phyloP scores from a whole-genome alignment of 2,797 vertebrate genomes.

The Hybognathus amarus region DNA sequence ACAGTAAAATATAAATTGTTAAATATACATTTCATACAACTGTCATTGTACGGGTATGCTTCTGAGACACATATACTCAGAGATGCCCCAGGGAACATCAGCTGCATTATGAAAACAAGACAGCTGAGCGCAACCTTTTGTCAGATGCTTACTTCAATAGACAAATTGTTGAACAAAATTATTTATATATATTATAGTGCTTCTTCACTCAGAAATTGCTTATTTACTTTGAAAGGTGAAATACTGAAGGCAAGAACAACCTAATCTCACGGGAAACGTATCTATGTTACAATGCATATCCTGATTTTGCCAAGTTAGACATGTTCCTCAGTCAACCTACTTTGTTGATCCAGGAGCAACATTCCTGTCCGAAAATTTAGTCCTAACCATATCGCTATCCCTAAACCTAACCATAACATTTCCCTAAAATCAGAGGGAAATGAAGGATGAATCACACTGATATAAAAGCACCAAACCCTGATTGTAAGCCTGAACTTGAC shows the following conservation, averaged over 20 bases:
- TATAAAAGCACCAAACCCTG: not conserved
- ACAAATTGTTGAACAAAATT: not conserved
- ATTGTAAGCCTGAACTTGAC: not conserved
- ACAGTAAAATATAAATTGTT: not conserved
- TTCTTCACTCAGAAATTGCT: not conserved
- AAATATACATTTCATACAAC: not conserved
- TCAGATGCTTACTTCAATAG: not conserved
- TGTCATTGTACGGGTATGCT: not conserved
- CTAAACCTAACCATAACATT: too few species aligned
- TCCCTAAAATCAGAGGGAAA: too few species aligned
- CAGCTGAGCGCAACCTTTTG: not conserved
- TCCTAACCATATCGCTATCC: not conserved
- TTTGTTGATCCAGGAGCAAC: not conserved
- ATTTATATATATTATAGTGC: not conserved
- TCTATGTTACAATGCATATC: not conserved
- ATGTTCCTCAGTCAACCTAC: too few species aligned
- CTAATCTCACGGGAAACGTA: not conserved
- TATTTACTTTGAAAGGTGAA: not conserved
- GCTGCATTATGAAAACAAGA: not conserved
- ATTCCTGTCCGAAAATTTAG: not conserved
- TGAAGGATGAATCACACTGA: not conserved
- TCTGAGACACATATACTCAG: conserved; percentile 9
- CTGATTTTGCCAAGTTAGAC: not conserved
- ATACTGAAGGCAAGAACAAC: not conserved
- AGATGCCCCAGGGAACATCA: conserved; percentile 12